Conservation (phyloP, 2,113 vertebrate genomes). For the Pelvicachromis taeniatus region DNA sequence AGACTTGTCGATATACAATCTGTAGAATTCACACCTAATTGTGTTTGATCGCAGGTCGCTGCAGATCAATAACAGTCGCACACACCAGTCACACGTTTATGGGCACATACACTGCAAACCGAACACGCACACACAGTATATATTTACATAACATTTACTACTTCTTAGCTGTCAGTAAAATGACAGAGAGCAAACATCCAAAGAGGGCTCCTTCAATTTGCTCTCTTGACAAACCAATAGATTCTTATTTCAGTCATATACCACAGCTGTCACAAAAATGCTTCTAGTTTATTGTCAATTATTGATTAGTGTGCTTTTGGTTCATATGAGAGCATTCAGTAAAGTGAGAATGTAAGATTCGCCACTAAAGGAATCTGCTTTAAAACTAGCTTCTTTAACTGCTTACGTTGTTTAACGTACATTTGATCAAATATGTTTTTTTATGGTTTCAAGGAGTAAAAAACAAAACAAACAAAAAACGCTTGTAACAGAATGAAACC, state of each 20-base stretch:
- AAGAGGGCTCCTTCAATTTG: neutral
- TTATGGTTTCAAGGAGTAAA: no score
- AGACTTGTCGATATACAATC: constrained; percentile 34
- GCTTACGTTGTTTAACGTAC: neutral
- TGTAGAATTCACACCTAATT: constrained; percentile 61
- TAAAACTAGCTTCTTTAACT: neutral
- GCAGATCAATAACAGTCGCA: constrained; percentile 39
- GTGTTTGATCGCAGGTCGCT: constrained; percentile 60
- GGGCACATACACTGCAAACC: neutral
- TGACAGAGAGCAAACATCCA: neutral
- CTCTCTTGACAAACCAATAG: neutral
- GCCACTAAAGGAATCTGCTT: neutral
- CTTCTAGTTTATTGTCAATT: neutral
- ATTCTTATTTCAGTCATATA: neutral
- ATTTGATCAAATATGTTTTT: no score
- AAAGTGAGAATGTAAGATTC: neutral
- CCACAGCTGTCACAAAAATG: neutral
- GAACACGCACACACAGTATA: neutral
- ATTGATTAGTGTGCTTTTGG: neutral
- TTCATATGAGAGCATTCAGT: neutral
- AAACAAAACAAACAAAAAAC: no score
- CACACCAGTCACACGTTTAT: neutral
- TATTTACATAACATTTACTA: neutral
- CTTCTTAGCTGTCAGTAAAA: neutral
- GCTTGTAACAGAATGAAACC: no score